These are phyloP conservation scores for Mantis religiosa DNA, from an alignment of 2,888 invertebrate genomes.

Conservation along the genomic window DNA sequence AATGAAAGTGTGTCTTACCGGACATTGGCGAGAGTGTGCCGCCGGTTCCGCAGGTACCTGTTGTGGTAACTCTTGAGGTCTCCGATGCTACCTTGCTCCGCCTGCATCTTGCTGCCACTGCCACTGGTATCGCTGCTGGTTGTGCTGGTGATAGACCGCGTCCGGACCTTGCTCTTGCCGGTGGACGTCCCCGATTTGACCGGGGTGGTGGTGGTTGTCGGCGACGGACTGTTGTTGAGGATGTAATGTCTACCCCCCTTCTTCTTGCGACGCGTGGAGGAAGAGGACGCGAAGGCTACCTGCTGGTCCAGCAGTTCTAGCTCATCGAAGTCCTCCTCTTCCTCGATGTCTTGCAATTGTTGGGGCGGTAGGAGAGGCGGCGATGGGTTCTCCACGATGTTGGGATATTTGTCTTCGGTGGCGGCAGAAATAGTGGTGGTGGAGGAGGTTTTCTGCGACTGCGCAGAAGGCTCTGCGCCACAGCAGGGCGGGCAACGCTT, in stretches of 20 bases:
- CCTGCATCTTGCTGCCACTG: constrained; percentile 71
- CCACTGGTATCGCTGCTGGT: constrained; percentile 38
- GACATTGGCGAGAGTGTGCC: constrained; percentile 88
- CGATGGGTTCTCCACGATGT: constrained; percentile 1
- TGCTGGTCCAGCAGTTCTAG: constrained; percentile 36
- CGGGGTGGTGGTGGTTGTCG: constrained; percentile 43
- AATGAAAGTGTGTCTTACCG: constrained; percentile 60
- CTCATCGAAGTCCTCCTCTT: constrained; percentile 64
- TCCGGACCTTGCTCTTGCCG: constrained; percentile 37
- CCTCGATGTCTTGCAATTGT: constrained; percentile 76
- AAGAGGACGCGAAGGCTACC: constrained; percentile 46
- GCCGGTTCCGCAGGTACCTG: constrained; percentile 76
- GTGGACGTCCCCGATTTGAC: neutral
- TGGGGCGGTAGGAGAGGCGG: constrained; percentile 41
- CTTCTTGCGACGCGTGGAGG: constrained; percentile 50
- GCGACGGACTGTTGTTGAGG: constrained; percentile 36
- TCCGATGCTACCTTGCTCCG: constrained; percentile 86
- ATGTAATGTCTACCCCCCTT: constrained; percentile 38
- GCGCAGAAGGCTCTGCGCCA: constrained; percentile 25
- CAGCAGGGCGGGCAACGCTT: constrained; percentile 32
- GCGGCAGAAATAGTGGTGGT: neutral
- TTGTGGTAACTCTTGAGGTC: constrained; percentile 86
- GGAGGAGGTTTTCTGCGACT: neutral
- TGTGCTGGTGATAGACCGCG: constrained; percentile 41
- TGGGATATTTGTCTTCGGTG: constrained; percentile 38